Evolutionary conservation across 2,797 vertebrate species (phyloP), one percentile per base, ranked within the genome.

Genomic region (Decapterus maruadsi): DNA sequence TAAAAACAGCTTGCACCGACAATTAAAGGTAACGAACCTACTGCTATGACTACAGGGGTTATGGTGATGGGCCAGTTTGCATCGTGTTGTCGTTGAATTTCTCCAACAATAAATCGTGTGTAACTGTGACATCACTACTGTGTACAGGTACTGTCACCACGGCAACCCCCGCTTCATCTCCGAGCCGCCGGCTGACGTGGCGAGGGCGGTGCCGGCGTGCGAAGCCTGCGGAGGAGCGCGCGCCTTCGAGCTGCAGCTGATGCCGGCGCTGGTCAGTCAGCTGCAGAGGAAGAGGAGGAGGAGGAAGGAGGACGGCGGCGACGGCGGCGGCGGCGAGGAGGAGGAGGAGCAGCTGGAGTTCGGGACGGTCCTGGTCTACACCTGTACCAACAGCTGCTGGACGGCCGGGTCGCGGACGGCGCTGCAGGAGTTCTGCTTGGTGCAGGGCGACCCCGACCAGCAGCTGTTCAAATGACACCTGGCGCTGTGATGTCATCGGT

Each of bases 361-460:
- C 57, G 97, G 98, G 75, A 97, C 97, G 0, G 91, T 93, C 80
- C 34, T 98, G 46, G 89, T 99, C 58, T 99, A 96, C 34, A 98
- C 96, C 0, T 99, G 98, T 86, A 90, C 91, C 40, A 93, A 85
- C 43, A 98, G 96, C 92, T 99, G 98, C 90, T 98, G 98, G 98
- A 88, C 89, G 0, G 2, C 78, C 0, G 83, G 93, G 60, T 91
- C 93, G 0, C 4, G 13, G 16, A 83, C 61, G 0, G 91, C 95
- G 8, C 45, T 96, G 63, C 95, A 97, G 83, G 98, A 99, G 93
- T 95, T 95, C 87, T 72, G 96, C 86, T 87, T 96, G 31, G 85
- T 97, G 53, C 97, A 99, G 86, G 89, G 93, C 2, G 98, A 99
- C 72, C 98, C 97, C 0, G 97, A 99, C 92, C 96, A 98, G 85